Percentiles rank a stretch among this genome's conserved stretches.
phyloP scores from a whole-genome alignment of 2,113 vertebrate species.

The Delphinapterus leucas region DNA sequence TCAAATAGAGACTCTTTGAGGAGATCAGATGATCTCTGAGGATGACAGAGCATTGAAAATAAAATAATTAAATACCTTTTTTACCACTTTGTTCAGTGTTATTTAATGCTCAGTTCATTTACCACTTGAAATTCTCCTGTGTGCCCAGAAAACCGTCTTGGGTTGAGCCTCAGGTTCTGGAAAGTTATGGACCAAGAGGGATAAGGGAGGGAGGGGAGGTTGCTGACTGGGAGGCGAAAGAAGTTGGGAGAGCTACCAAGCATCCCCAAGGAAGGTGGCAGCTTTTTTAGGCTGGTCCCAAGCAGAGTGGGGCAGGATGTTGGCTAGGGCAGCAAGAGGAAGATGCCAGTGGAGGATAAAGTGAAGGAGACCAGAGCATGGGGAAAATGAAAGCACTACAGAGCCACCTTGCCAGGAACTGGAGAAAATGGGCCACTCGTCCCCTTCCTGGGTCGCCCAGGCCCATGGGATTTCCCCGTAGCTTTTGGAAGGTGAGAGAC shows the following conservation, averaged over 20 bases:
- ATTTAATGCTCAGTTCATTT: background rate
- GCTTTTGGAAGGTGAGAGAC: too few species aligned
- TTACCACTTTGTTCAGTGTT: background rate
- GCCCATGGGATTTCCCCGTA: rapidly evolving
- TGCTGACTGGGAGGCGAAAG: background rate
- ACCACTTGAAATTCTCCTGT: background rate
- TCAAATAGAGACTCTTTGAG: background rate
- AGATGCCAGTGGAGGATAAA: background rate
- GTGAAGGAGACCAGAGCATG: background rate
- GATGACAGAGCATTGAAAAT: background rate
- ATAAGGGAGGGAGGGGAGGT: background rate
- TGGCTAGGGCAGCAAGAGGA: background rate
- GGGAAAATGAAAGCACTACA: background rate
- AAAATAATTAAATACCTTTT: background rate
- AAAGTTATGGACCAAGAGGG: background rate
- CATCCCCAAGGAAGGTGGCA: background rate
- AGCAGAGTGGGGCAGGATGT: background rate
- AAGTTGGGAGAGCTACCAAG: background rate
- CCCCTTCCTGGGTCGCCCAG: background rate
- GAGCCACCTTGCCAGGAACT: background rate
- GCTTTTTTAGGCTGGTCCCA: background rate
- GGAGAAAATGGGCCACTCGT: background rate
- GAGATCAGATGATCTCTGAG: background rate
- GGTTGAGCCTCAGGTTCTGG: background rate
- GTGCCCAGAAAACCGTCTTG: background rate